Evolutionary conservation across 2,888 invertebrate species (phyloP).

Genomic region (Keiferia lycopersicella): DNA sequence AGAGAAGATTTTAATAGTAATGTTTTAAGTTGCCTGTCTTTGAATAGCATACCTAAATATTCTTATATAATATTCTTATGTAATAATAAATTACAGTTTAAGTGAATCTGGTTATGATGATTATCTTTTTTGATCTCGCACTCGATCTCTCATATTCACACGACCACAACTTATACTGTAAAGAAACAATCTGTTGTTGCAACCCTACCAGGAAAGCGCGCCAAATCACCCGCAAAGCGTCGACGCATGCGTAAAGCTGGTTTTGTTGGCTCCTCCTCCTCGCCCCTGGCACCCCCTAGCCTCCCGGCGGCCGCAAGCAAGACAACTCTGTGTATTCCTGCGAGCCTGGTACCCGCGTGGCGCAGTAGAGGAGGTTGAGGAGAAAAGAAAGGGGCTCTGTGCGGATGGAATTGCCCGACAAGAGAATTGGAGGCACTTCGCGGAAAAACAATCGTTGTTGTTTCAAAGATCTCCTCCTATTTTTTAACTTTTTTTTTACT

Average conservation of each 20-base stretch:
- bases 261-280: conserved; percentile 41
- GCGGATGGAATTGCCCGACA: background rate
- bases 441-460: background rate
- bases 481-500: no score
- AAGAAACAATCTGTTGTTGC: no score
- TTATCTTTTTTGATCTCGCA: no score
- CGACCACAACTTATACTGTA: no score
- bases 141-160: no score
- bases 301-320: conserved; percentile 21
- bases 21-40: no score
- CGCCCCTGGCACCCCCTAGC: conserved; percentile 14
- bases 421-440: background rate
- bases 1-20: no score
- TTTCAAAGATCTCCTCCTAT: no score
- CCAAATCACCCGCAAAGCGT: conserved; percentile 73
- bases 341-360: conserved; percentile 43
- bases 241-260: conserved; percentile 33
- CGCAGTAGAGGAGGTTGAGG: conserved; percentile 29
- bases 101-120: no score
- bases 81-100: no score
- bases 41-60: no score
- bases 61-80: no score
- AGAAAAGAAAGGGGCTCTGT: conserved; percentile 21
- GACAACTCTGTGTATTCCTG: conserved; percentile 36
- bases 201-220: conserved; percentile 51